These are phyloP conservation scores for Sitta carolinensis DNA, from an alignment of 2,797 vertebrate genomes.

Conservation along the genomic window DNA sequence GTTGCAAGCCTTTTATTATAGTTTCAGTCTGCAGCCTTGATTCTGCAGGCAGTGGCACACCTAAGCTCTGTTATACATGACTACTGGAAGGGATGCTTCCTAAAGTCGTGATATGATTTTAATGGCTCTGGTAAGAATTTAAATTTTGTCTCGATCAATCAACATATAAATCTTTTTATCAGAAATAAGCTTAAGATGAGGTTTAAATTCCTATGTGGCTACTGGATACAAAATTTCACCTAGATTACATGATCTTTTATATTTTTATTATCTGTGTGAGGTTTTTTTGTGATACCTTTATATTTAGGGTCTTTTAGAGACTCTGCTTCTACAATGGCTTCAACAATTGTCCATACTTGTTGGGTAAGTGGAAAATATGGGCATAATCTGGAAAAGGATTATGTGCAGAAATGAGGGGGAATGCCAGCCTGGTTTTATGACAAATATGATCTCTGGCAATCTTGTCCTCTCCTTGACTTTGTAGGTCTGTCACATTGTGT, in stretches of 20 bases:
- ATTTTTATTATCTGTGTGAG: background rate
- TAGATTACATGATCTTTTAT: background rate
- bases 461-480: background rate
- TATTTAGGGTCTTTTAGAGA: background rate
- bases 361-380: background rate
- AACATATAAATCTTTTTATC: background rate
- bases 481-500: background rate
- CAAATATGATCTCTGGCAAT: background rate
- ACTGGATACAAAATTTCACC: background rate
- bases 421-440: background rate
- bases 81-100: background rate
- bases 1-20: background rate
- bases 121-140: background rate
- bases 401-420: background rate
- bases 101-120: background rate
- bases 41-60: background rate
- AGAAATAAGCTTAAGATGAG: background rate
- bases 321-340: background rate
- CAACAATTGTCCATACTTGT: background rate
- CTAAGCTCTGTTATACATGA: background rate
- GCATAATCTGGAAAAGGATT: background rate
- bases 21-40: background rate
- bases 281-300: background rate
- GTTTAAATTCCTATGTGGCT: background rate
- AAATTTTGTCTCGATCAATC: background rate